phyloP scores from a whole-genome alignment of 1,140 invertebrate species.

The Mylabris phalerata region DNA sequence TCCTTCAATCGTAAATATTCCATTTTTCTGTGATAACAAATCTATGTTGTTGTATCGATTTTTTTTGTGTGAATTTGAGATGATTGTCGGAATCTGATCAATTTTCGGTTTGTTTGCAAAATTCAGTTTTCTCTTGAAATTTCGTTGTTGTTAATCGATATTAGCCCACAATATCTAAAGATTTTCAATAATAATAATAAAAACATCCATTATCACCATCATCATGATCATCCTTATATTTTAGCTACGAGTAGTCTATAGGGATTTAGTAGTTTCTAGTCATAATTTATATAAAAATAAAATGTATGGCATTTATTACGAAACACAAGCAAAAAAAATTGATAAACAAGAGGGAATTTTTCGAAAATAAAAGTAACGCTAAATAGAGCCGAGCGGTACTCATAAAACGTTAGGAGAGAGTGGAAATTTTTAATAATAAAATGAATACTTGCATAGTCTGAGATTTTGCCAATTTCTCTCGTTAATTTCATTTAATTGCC shows the following conservation, averaged over 20 bases:
- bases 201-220: neutral
- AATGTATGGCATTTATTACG: conserved; percentile 22
- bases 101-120: too few species aligned
- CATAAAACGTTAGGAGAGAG: neutral
- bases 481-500: conserved; percentile 10
- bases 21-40: too few species aligned
- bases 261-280: conserved; percentile 19
- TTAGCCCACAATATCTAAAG: neutral
- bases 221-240: conserved; percentile 26
- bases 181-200: neutral
- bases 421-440: conserved; percentile 3
- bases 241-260: conserved; percentile 30
- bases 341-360: too few species aligned
- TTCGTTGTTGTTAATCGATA: neutral
- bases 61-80: neutral
- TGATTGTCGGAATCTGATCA: conserved; percentile 11
- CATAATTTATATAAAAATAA: conserved; percentile 18
- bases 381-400: conserved; percentile 13
- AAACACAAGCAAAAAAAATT: too few species aligned
- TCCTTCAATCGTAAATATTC: too few species aligned
- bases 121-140: too few species aligned
- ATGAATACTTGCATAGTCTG: conserved; percentile 21
- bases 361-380: too few species aligned
- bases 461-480: conserved; percentile 18
- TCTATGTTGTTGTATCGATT: too few species aligned